Evolutionary conservation across 2,888 invertebrate species (phyloP).

Genomic region (Eupelmus urozonus): DNA sequence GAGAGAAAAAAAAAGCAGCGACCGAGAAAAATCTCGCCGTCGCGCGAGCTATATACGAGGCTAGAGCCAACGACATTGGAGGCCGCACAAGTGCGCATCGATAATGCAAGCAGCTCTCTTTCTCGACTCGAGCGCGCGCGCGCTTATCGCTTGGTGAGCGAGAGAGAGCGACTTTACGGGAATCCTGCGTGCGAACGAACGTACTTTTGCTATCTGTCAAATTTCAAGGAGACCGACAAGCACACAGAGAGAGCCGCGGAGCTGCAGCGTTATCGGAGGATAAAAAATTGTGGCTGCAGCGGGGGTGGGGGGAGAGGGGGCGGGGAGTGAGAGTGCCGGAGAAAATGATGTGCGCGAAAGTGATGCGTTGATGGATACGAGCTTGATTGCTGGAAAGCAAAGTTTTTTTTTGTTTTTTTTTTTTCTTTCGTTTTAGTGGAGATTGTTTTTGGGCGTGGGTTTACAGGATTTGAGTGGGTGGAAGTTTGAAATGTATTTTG

Average conservation of each 20-base stretch:
- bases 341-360: too few species aligned
- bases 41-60: neutral
- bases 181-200: slow-evolving; percentile 6
- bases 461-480: too few species aligned
- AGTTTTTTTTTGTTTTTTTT: too few species aligned
- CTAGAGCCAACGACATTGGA: slow-evolving; percentile 65
- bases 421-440: too few species aligned
- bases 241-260: neutral
- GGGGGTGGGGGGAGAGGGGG: too few species aligned
- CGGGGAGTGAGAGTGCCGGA: too few species aligned
- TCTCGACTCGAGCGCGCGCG: neutral
- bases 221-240: slow-evolving; percentile 43
- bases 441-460: too few species aligned
- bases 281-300: too few species aligned
- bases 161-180: slow-evolving; percentile 22
- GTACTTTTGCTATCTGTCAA: slow-evolving; percentile 30
- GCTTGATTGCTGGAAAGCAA: too few species aligned
- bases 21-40: slow-evolving; percentile 37
- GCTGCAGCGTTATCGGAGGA: slow-evolving; percentile 22
- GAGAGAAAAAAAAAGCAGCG: neutral
- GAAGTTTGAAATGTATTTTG: too few species aligned
- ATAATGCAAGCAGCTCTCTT: slow-evolving; percentile 64
- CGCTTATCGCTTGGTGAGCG: neutral
- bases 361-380: too few species aligned
- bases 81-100: slow-evolving; percentile 69